phyloP scores from a whole-genome alignment of 2,113 vertebrate genomes.

The Stigmatopora argus region DNA sequence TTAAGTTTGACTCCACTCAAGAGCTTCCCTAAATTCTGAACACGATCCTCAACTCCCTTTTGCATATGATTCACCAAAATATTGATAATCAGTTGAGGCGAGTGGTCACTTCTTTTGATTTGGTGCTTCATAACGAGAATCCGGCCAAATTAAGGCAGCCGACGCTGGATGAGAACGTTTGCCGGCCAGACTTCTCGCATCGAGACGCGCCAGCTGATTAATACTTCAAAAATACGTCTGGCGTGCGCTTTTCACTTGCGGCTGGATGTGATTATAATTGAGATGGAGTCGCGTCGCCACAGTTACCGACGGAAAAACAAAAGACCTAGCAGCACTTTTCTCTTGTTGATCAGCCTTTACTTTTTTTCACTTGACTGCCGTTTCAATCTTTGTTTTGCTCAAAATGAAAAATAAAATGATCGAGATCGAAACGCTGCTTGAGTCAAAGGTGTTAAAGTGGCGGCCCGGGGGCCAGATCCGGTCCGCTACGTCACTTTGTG shows the following conservation, averaged over 20 bases:
- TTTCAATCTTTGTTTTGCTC: no score
- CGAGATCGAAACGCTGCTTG: no score
- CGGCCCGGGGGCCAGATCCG: no score
- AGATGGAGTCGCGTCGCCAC: constrained; percentile 12
- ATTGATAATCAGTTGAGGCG: background rate
- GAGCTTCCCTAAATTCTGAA: background rate
- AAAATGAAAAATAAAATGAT: no score
- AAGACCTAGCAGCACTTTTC: constrained; percentile 56
- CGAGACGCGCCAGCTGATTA: constrained; percentile 41
- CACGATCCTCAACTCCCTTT: background rate
- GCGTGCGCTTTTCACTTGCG: background rate
- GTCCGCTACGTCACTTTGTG: no score
- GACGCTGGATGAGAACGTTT: constrained; percentile 61
- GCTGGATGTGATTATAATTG: constrained; percentile 52
- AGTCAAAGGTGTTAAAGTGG: no score
- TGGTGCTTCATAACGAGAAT: constrained; percentile 31
- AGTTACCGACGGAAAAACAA: constrained; percentile 16
- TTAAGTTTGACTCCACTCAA: background rate
- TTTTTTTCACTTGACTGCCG: constrained; percentile 20
- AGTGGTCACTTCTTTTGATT: constrained; percentile 34
- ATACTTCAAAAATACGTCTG: constrained; percentile 48
- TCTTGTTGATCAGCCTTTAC: constrained; percentile 53
- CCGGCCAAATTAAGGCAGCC: constrained; percentile 35
- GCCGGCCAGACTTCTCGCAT: constrained; percentile 46
- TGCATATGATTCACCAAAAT: background rate